Conservation (phyloP, 2,888 invertebrate species). For the Scaptomyza flava region DNA sequence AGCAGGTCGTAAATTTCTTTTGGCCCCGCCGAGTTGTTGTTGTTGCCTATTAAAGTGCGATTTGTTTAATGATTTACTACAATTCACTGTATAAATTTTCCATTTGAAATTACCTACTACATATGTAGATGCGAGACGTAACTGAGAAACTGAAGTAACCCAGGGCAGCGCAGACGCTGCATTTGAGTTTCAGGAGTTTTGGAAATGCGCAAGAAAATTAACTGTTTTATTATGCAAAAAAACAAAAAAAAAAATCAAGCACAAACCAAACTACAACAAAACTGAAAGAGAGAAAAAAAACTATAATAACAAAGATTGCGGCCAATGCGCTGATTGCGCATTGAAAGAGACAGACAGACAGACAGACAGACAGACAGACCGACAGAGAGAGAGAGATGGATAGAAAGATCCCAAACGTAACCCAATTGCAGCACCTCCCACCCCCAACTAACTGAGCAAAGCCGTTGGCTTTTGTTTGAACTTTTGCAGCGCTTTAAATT, state of each 20-base stretch:
- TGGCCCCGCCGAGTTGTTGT: slow-evolving; percentile 49
- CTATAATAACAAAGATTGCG: slow-evolving; percentile 18
- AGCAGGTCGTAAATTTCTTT: slow-evolving; percentile 66
- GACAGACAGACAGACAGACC: neutral
- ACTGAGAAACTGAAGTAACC: slow-evolving; percentile 34
- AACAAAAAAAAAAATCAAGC: slow-evolving; percentile 18
- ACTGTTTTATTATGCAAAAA: slow-evolving; percentile 83
- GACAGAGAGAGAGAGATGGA: too few species aligned
- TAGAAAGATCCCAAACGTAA: neutral
- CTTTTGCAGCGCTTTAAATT: slow-evolving; percentile 60
- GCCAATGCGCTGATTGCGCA: slow-evolving; percentile 54
- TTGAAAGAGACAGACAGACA: slow-evolving; percentile 18
- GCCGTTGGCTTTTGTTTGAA: slow-evolving; percentile 67
- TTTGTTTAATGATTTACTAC: slow-evolving; percentile 82
- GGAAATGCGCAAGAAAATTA: slow-evolving; percentile 80
- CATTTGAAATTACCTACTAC: slow-evolving; percentile 80
- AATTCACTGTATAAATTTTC: slow-evolving; percentile 77
- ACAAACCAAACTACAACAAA: slow-evolving; percentile 50
- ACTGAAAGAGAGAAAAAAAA: neutral
- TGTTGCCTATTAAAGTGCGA: slow-evolving; percentile 81
- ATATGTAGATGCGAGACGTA: slow-evolving; percentile 55
- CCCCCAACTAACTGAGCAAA: slow-evolving; percentile 44
- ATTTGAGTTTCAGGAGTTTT: slow-evolving; percentile 65
- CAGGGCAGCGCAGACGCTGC: slow-evolving; percentile 41
- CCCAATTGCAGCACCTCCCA: neutral